Conservation (phyloP, 30 jellyfish, hydroid and myxozoan species). For the Phacellophora camtschatica region DNA sequence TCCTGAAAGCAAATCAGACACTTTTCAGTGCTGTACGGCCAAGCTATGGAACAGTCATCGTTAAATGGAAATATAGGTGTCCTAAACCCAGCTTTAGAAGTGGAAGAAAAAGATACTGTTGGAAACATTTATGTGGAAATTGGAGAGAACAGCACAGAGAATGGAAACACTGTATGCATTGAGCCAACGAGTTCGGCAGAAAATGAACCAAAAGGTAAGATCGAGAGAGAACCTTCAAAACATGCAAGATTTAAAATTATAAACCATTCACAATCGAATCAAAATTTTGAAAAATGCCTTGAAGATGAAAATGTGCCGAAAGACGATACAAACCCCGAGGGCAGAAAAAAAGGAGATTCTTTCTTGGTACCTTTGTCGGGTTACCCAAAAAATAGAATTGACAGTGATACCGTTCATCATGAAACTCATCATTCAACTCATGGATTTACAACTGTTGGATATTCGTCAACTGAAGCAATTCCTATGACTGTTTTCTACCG, state of each 20-base stretch:
- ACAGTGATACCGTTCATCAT: constrained; percentile 28
- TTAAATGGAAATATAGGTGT: not conserved
- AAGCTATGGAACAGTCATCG: not conserved
- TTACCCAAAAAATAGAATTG: constrained; percentile 21
- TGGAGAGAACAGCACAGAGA: not conserved
- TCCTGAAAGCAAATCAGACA: no score
- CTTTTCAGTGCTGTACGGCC: no score
- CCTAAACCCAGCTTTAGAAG: constrained; percentile 19
- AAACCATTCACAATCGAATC: constrained; percentile 54
- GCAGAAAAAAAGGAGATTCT: not conserved
- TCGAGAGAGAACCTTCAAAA: constrained; percentile 22
- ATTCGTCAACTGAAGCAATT: constrained; percentile 96
- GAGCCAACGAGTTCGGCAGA: not conserved
- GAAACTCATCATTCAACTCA: constrained; percentile 54
- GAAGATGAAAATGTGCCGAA: no score
- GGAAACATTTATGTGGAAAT: not conserved
- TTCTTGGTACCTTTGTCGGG: constrained; percentile 21
- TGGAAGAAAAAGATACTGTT: not conserved
- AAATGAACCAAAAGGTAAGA: not conserved
- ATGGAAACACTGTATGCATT: not conserved
- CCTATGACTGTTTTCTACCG: constrained; percentile 96
- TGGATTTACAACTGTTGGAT: constrained; percentile 77
- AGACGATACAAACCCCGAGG: not conserved
- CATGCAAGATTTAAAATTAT: constrained; percentile 71
- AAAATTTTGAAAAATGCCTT: not conserved